Percentiles rank a stretch among this genome's conserved stretches.
These are phyloP conservation scores for Carollia perspicillata DNA, from an alignment of 2,113 vertebrate genomes.

Conservation along the genomic window DNA sequence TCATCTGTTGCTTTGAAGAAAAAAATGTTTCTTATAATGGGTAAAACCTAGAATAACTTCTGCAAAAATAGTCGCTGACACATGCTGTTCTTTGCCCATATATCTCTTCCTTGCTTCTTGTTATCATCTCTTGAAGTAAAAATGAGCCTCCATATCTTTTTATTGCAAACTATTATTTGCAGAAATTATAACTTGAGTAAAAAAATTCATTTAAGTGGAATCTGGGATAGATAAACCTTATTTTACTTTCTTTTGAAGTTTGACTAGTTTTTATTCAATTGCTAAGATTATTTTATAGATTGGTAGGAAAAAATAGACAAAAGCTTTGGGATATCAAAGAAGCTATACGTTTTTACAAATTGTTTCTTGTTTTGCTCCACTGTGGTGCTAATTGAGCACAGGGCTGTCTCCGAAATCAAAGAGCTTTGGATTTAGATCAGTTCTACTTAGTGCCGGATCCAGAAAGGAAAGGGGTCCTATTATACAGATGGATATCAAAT, in stretches of 20 bases:
- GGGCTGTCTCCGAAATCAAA: constrained; percentile 36
- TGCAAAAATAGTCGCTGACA: background rate
- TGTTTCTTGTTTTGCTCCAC: constrained; percentile 18
- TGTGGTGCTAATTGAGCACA: background rate
- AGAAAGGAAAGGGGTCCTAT: background rate
- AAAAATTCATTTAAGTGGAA: constrained; percentile 34
- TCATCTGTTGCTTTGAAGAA: background rate
- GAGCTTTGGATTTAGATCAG: constrained; percentile 36
- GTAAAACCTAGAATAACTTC: constrained; percentile 20
- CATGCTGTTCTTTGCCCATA: background rate
- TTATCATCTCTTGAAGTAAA: background rate
- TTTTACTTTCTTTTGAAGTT: background rate
- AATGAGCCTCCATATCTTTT: background rate
- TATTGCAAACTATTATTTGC: background rate
- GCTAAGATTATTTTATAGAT: constrained; percentile 31
- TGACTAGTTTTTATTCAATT: constrained; percentile 34
- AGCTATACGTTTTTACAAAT: background rate
- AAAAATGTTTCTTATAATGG: background rate
- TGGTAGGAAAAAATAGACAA: constrained; percentile 13
- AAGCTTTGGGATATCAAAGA: constrained; percentile 31
- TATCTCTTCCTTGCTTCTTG: background rate
- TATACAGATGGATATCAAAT: background rate
- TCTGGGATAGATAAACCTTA: background rate
- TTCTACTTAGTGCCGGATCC: background rate
- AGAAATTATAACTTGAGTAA: background rate